These are phyloP conservation scores for Agriotes lineatus DNA, from an alignment of 2,888 invertebrate genomes.

Conservation along the genomic window DNA sequence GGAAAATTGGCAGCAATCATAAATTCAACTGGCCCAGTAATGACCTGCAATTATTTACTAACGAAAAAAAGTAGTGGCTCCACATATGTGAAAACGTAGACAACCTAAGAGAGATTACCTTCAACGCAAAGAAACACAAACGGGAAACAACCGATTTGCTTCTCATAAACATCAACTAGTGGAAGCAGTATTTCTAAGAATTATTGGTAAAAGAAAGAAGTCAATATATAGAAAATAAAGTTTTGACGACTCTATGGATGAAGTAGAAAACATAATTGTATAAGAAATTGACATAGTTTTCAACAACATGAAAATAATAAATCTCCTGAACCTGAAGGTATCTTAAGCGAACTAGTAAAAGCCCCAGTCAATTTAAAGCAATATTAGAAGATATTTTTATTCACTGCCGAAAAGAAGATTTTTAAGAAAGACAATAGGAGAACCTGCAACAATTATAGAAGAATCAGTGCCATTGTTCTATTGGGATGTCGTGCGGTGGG, in stretches of 20 bases:
- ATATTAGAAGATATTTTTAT: background rate
- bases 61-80: too few relatives aligned
- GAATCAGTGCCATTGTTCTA: background rate
- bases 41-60: too few relatives aligned
- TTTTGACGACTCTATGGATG: background rate
- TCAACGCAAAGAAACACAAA: background rate
- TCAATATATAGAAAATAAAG: background rate
- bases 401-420: too few relatives aligned
- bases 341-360: too few relatives aligned
- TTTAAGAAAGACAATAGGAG: too few relatives aligned
- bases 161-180: too few relatives aligned
- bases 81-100: too few relatives aligned
- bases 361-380: background rate
- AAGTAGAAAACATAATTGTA: background rate
- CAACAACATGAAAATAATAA: too few relatives aligned
- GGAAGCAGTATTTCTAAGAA: background rate
- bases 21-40: too few relatives aligned
- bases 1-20: too few relatives aligned
- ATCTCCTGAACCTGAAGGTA: too few relatives aligned
- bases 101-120: background rate
- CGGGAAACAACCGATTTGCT: background rate
- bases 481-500: background rate
- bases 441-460: too few relatives aligned
- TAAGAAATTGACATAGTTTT: background rate
- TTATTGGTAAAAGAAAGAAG: background rate